Evolutionary conservation across 1,140 invertebrate species (phyloP).

Genomic region (Pseudomyrmex dendroicus): DNA sequence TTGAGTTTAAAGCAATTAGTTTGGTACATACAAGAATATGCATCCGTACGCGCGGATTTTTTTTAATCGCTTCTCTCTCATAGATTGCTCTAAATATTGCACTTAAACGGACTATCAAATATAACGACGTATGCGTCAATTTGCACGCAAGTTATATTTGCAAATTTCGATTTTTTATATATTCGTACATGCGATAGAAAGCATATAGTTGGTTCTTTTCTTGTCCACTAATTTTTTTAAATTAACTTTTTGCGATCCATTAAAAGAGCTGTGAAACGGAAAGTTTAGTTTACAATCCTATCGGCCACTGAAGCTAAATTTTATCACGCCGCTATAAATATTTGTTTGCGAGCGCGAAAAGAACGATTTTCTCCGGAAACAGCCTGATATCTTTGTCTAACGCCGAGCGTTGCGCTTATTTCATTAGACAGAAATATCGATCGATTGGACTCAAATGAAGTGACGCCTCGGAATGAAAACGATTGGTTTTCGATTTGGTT

Average conservation of each 20-base stretch:
- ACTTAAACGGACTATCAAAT: background rate
- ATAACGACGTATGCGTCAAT: background rate
- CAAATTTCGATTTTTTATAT: background rate
- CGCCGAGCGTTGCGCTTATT: slow-evolving; percentile 31
- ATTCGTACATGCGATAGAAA: slow-evolving; percentile 5
- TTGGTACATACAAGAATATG: slow-evolving; percentile 19
- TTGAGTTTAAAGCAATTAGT: slow-evolving; percentile 63
- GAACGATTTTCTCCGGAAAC: slow-evolving; percentile 39
- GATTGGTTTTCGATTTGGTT: slow-evolving; percentile 1
- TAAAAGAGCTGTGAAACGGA: slow-evolving; percentile 37
- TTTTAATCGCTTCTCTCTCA: slow-evolving; percentile 51
- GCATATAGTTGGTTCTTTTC: slow-evolving; percentile 31
- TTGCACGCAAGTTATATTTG: background rate
- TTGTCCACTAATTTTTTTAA: slow-evolving; percentile 59
- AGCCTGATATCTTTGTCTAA: background rate
- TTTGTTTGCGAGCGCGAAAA: slow-evolving; percentile 32
- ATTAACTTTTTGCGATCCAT: slow-evolving; percentile 68
- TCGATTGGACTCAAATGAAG: slow-evolving; percentile 27
- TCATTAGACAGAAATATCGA: slow-evolving; percentile 31
- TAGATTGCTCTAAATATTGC: background rate
- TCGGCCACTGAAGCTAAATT: slow-evolving; percentile 33
- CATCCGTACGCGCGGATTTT: slow-evolving; percentile 56
- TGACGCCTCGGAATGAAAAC: slow-evolving; percentile 16
- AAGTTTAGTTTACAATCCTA: slow-evolving; percentile 1
- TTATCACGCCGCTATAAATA: slow-evolving; percentile 42